Percentiles rank a stretch among this genome's conserved stretches.
Evolutionary conservation across 2,113 vertebrate genomes (phyloP).

Genomic region (Hystrix cristata): DNA sequence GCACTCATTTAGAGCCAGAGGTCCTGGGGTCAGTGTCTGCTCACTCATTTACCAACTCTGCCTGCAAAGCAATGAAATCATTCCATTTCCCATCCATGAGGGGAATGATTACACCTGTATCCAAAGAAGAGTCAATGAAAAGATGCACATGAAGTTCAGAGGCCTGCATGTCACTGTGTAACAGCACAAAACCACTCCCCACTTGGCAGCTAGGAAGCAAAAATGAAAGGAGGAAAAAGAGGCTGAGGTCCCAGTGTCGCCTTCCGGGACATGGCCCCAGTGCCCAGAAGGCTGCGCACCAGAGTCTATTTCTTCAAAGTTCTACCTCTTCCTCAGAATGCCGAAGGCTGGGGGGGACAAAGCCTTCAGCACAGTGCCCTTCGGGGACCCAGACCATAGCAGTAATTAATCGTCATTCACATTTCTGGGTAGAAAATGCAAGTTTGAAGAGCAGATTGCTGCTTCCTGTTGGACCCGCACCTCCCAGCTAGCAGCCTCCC

Average conservation of each 20-base stretch:
- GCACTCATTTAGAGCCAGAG: neutral
- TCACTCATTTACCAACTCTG: neutral
- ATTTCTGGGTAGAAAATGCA: neutral
- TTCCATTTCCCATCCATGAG: neutral
- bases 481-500: neutral
- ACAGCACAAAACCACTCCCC: neutral
- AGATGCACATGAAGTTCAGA: neutral
- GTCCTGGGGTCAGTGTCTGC: neutral
- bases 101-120: neutral
- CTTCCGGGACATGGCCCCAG: neutral
- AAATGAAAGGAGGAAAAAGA: neutral
- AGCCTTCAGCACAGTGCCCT: neutral
- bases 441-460: constrained; percentile 8
- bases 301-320: neutral
- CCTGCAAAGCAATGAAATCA: neutral
- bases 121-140: neutral
- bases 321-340: neutral
- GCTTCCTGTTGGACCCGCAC: neutral
- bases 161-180: neutral
- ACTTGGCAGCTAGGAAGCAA: neutral
- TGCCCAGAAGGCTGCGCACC: too few relatives aligned
- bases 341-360: neutral
- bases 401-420: neutral
- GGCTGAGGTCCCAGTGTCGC: too few relatives aligned
- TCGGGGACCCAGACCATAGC: neutral